Percentiles rank a stretch among this genome's conserved stretches.
phyloP scores from a whole-genome alignment of 2,797 vertebrate species.

The Aplochiton taeniatus region DNA sequence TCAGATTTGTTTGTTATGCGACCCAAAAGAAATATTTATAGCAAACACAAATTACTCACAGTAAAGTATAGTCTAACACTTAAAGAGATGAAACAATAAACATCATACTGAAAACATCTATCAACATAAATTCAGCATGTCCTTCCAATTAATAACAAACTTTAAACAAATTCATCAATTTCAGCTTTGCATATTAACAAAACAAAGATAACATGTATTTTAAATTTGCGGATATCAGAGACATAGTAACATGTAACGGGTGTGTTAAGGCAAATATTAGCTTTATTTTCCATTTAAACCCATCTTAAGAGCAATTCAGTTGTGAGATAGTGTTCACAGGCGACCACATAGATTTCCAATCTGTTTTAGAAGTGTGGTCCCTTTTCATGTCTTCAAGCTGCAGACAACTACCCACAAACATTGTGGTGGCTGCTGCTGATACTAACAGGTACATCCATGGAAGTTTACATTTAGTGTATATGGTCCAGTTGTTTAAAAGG shows the following conservation, averaged over 20 bases:
- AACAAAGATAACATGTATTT: constrained; percentile 29
- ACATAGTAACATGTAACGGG: constrained; percentile 50
- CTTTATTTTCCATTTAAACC: constrained; percentile 45
- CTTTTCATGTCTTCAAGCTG: constrained; percentile 31
- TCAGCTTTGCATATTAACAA: constrained; percentile 33
- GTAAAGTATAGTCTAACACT: background rate
- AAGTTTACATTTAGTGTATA: constrained; percentile 31
- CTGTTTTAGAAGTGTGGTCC: constrained; percentile 28
- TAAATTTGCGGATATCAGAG: constrained; percentile 15
- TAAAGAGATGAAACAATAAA: constrained; percentile 33
- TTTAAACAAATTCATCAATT: constrained; percentile 44
- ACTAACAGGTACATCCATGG: constrained; percentile 26
- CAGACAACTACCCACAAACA: constrained; percentile 26
- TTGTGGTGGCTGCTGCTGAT: constrained; percentile 25
- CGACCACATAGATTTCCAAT: constrained; percentile 40
- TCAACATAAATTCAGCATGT: constrained; percentile 49
- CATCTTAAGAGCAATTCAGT: constrained; percentile 48
- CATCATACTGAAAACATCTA: constrained; percentile 38
- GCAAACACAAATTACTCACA: constrained; percentile 39
- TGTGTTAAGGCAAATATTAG: constrained; percentile 58
- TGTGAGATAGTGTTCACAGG: constrained; percentile 28
- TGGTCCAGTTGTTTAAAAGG: constrained; percentile 56
- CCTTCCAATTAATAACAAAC: constrained; percentile 45
- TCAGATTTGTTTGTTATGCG: constrained; percentile 1
- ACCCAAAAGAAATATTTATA: constrained; percentile 21